Conservation (phyloP, 2,888 invertebrate genomes). For the Drosophila mercatorum region DNA sequence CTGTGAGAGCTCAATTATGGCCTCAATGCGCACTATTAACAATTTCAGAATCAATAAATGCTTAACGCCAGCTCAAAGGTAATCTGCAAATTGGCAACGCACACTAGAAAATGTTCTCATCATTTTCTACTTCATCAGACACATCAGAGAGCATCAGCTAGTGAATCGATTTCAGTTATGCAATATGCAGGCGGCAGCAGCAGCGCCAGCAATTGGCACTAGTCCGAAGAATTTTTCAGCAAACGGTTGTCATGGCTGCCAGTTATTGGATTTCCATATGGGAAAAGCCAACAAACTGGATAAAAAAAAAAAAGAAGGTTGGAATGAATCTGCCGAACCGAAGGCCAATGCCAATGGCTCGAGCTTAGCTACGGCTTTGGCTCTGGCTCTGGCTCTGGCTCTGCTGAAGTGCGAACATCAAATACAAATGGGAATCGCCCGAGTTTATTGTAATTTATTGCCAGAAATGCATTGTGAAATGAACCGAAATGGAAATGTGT, state of each 20-base stretch:
- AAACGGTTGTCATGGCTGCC: constrained; percentile 42
- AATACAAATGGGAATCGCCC: constrained; percentile 53
- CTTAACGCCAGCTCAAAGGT: constrained; percentile 3
- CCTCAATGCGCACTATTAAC: constrained; percentile 43
- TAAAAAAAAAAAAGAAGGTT: not conserved
- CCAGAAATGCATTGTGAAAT: constrained; percentile 34
- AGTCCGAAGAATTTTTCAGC: constrained; percentile 6
- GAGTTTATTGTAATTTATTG: constrained; percentile 63
- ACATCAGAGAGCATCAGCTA: constrained; percentile 18
- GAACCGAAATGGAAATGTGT: constrained; percentile 27
- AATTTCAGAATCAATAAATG: constrained; percentile 14
- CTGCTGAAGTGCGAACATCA: constrained; percentile 60
- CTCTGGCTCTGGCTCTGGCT: constrained; percentile 27
- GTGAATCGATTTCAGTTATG: constrained; percentile 27
- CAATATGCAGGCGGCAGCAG: constrained; percentile 10
- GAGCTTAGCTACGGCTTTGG: constrained; percentile 37
- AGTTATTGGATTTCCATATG: constrained; percentile 33
- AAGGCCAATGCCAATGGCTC: constrained; percentile 22
- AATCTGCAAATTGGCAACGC: constrained; percentile 25
- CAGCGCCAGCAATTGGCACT: constrained; percentile 29
- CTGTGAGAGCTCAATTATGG: constrained; percentile 34
- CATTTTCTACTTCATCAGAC: constrained; percentile 52
- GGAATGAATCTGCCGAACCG: not conserved
- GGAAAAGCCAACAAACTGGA: constrained; percentile 11
- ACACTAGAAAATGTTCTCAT: constrained; percentile 10